Evolutionary conservation across 2,888 invertebrate genomes (phyloP), one percentile per base, ranked within the genome.

Genomic region (Standfussiana lucernea): DNA sequence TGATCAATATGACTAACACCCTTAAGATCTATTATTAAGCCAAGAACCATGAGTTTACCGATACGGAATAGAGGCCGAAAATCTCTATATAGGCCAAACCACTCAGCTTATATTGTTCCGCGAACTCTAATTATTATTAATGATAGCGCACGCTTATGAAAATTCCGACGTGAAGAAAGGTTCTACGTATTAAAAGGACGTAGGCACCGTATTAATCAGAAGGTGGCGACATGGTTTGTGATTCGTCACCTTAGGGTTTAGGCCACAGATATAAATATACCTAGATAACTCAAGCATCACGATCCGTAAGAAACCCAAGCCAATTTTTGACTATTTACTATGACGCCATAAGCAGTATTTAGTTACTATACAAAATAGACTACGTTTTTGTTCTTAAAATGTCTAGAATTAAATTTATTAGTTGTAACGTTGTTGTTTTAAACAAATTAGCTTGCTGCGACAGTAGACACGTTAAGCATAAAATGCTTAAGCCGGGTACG

Each of bases 101-200:
- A 95, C 95, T 96, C 92, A 92, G 93, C 89, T 90, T 90, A 93
- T 94, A 95, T 95, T 93, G 92, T 93, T 91, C 91, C 90, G 89
- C 92, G 91, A 90, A 91, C 90, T 91, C 92, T 94, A 95, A 96
- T 96, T 95, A 94, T 94, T 95, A 96, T 95, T 94, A 95, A 96
- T 95, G 95, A 94, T 92, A 91, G 93, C 84, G 90, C 89, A 86
- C 90, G 91, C 89, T 90, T 87, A 90, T 80, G 87, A 89, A 92
- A 92, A 92, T 87, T 91, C 89, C 88, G 83, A 88, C 90, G 83
- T 82, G 86, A 89, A 78, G 87, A 85, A 90, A 86, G 83, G 79
- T 80, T 80, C 77, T 75, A 64, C 67, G 56, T 87, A 83, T 79
- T 85, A 77, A 76, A 86, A 59, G 69, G 73, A 79, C 68, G 72